A percentile compares a stretch with the other conserved stretches of the same genome.
phyloP scores from a whole-genome alignment of 2,797 vertebrate species.

The Pachyuromys duprasi region DNA sequence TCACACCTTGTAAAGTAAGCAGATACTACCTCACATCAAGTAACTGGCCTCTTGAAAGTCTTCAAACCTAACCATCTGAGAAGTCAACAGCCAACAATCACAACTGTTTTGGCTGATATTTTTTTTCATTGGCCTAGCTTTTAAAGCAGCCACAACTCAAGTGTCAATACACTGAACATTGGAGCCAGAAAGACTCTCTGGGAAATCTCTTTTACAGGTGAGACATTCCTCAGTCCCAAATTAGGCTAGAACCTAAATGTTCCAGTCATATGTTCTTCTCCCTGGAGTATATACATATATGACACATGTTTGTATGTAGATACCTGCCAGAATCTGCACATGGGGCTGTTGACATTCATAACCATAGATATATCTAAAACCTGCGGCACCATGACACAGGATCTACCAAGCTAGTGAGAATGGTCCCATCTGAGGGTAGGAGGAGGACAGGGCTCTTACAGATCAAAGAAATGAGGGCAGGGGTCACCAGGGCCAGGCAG shows the following conservation, averaged over 20 bases:
- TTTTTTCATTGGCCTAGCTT: slow-evolving; percentile 49
- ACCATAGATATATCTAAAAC: slow-evolving; percentile 31
- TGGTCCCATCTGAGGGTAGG: background rate
- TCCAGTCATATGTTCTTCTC: background rate
- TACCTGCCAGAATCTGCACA: slow-evolving; percentile 22
- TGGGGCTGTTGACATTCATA: slow-evolving; percentile 1
- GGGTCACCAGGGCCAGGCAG: background rate
- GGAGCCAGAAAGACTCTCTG: slow-evolving; percentile 11
- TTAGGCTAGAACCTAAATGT: slow-evolving; percentile 38
- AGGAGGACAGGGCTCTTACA: background rate
- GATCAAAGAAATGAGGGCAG: slow-evolving; percentile 31
- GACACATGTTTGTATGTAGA: slow-evolving; percentile 45
- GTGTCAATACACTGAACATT: slow-evolving; percentile 48
- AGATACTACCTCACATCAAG: slow-evolving; percentile 65
- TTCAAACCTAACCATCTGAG: slow-evolving; percentile 73
- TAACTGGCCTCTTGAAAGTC: slow-evolving; percentile 70
- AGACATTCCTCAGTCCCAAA: slow-evolving; percentile 53
- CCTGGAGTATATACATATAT: slow-evolving; percentile 8
- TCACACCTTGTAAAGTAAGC: slow-evolving; percentile 51
- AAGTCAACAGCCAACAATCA: slow-evolving; percentile 58
- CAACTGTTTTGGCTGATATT: slow-evolving; percentile 64
- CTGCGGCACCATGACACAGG: background rate
- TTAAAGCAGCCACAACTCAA: slow-evolving; percentile 55
- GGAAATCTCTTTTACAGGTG: slow-evolving; percentile 56
- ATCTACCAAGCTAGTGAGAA: background rate